Conservation (phyloP, 2,797 vertebrate species). For the Lates japonicus region DNA sequence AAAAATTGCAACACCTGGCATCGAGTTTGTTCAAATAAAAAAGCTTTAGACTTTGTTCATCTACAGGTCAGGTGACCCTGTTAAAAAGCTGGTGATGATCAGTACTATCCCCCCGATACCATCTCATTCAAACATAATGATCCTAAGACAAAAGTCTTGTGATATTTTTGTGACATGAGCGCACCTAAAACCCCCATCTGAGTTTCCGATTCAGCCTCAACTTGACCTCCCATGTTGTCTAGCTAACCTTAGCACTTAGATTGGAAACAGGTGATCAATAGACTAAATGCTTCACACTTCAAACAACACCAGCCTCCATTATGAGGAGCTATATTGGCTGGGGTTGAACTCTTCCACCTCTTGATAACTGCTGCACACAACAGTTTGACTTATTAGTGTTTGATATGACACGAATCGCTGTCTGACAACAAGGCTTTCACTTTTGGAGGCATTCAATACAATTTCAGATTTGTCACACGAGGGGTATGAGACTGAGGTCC, state of each 20-base stretch:
- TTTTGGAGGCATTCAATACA: constrained; percentile 20
- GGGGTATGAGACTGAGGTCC: constrained; percentile 6
- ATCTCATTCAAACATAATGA: constrained; percentile 22
- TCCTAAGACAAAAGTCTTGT: constrained; percentile 26
- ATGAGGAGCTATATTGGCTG: constrained; percentile 62
- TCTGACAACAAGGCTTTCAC: constrained; percentile 33
- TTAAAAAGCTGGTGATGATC: constrained; percentile 84
- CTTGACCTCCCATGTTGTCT: constrained; percentile 13
- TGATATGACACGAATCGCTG: constrained; percentile 44
- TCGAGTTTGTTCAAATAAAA: constrained; percentile 79
- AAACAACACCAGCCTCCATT: constrained; percentile 23
- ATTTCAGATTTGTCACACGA: constrained; percentile 8
- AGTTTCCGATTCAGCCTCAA: not conserved
- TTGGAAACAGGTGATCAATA: constrained; percentile 20
- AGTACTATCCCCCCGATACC: constrained; percentile 42
- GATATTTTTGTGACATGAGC: constrained; percentile 41
- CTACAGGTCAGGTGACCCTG: constrained; percentile 74
- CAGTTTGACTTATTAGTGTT: constrained; percentile 29
- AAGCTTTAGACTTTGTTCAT: constrained; percentile 79
- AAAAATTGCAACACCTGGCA: constrained; percentile 76
- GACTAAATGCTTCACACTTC: constrained; percentile 27
- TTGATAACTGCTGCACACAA: constrained; percentile 43
- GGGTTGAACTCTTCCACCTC: constrained; percentile 41
- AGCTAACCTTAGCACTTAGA: constrained; percentile 46
- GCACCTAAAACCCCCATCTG: not conserved